Conservation (phyloP, 2,888 invertebrate genomes). For the Yponomeuta plumbellus region DNA sequence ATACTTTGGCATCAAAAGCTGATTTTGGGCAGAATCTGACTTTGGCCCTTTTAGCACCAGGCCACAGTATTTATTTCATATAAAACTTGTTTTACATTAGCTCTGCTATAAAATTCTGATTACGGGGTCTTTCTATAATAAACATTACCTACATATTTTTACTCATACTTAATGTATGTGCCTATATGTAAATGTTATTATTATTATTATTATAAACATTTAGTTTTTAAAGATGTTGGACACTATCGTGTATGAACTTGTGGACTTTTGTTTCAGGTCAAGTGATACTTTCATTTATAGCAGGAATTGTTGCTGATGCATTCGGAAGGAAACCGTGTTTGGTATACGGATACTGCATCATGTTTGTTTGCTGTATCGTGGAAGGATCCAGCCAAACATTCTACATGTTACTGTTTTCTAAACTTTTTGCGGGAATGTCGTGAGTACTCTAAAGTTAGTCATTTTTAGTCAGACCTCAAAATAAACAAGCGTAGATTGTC, state of each 20-base stretch:
- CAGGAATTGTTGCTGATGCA: constrained; percentile 45
- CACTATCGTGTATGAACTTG: background rate
- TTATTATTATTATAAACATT: no score
- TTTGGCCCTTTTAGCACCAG: no score
- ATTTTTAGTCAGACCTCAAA: background rate
- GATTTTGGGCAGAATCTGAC: no score
- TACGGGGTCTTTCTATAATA: background rate
- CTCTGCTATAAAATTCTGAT: background rate
- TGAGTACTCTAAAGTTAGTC: constrained; percentile 24
- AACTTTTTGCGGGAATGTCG: constrained; percentile 43
- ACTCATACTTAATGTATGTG: no score
- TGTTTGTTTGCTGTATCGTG: constrained; percentile 37
- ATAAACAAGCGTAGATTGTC: no score
- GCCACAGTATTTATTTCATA: background rate
- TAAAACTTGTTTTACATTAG: background rate
- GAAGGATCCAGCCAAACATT: constrained; percentile 47
- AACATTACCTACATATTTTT: no score
- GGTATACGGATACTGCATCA: constrained; percentile 38
- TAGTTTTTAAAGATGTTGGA: background rate
- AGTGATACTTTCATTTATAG: constrained; percentile 40
- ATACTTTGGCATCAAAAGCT: no score
- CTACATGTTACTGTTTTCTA: constrained; percentile 40
- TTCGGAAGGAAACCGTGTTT: constrained; percentile 47
- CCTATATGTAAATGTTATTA: no score
- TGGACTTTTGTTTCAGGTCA: constrained; percentile 37